phyloP scores from a whole-genome alignment of 1,140 invertebrate species.

The Bombus impatiens region DNA sequence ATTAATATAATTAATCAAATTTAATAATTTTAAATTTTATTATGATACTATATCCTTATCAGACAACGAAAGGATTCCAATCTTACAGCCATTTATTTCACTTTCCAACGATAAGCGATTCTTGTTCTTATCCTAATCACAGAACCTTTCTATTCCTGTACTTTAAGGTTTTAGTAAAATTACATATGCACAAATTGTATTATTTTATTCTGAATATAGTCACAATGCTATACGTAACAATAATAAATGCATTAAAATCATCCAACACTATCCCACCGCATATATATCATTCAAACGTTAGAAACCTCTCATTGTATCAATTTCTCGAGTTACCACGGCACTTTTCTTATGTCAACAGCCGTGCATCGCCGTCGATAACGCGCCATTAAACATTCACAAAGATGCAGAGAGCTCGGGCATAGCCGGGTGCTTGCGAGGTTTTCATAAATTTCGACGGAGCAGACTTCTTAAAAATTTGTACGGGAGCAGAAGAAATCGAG shows the following conservation, averaged over 20 bases:
- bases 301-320: neutral
- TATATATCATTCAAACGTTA: neutral
- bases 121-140: too few species aligned
- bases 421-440: neutral
- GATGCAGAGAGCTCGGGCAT: neutral
- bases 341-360: neutral
- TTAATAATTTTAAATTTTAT: neutral
- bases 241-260: neutral
- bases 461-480: constrained; percentile 39
- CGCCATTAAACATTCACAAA: constrained; percentile 5
- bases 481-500: constrained; percentile 24
- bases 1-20: too few species aligned
- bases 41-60: neutral
- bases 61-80: too few species aligned
- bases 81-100: too few species aligned
- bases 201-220: neutral
- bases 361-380: neutral
- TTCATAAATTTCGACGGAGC: constrained; percentile 27
- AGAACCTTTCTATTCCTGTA: neutral
- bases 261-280: neutral
- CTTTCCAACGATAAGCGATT: too few species aligned
- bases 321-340: neutral
- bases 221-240: neutral
- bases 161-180: neutral
- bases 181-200: neutral